phyloP scores from a whole-genome alignment of 2,888 invertebrate species.

The Torymus auratus region DNA sequence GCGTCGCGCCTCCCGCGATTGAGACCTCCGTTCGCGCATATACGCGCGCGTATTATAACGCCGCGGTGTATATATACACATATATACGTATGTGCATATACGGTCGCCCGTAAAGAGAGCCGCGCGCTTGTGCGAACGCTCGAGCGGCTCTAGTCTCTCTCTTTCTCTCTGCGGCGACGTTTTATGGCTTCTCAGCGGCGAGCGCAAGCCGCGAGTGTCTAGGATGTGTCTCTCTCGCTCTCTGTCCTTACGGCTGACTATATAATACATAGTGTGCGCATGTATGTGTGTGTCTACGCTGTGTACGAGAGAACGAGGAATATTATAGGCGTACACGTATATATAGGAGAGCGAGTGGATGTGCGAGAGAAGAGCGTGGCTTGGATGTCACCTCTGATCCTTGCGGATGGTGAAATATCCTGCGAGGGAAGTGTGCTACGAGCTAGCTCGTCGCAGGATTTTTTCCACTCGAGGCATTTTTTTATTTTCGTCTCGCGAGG shows the following conservation, averaged over 20 bases:
- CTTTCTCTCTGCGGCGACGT: conserved; percentile 1
- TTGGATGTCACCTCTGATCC: conserved; percentile 52
- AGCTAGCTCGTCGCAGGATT: background rate
- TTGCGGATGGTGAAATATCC: conserved; percentile 10
- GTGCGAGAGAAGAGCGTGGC: conserved; percentile 1
- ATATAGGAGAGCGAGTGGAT: background rate
- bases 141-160: background rate
- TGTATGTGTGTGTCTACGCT: background rate
- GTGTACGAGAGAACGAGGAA: too few species aligned
- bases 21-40: conserved; percentile 68
- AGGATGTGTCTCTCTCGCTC: conserved; percentile 36
- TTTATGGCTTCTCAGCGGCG: conserved; percentile 43
- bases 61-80: background rate
- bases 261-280: conserved; percentile 22
- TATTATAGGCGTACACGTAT: too few species aligned
- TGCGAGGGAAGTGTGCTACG: background rate
- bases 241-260: conserved; percentile 26
- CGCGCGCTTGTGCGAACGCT: too few species aligned
- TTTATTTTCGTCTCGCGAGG: background rate
- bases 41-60: conserved; percentile 19
- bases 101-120: too few species aligned
- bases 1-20: conserved; percentile 64
- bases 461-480: background rate
- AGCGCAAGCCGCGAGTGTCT: conserved; percentile 47
- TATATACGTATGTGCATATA: background rate